Evolutionary conservation across 2,888 invertebrate species (phyloP).

Genomic region (Cylindroiulus punctatus): DNA sequence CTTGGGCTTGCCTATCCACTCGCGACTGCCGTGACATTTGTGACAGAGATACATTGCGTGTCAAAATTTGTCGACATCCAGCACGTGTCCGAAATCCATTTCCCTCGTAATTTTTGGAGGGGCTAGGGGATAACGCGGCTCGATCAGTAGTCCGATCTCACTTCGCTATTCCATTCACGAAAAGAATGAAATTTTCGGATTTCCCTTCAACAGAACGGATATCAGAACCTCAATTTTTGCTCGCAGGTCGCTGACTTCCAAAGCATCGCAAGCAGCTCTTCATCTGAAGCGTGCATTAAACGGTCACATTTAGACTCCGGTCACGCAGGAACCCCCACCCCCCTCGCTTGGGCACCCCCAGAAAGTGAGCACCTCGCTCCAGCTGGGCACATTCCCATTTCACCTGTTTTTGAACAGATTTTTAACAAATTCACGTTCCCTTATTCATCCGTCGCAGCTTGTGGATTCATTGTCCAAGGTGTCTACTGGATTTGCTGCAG

Average conservation of each 20-base stretch:
- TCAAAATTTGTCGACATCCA: constrained; percentile 28
- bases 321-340: constrained; percentile 22
- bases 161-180: constrained; percentile 34
- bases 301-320: constrained; percentile 30
- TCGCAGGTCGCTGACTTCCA: constrained; percentile 26
- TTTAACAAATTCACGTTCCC: neutral
- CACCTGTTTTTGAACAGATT: neutral
- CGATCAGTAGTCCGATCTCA: constrained; percentile 2
- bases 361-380: neutral
- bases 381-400: neutral
- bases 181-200: constrained; percentile 42
- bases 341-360: neutral
- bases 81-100: constrained; percentile 33
- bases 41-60: constrained; percentile 26
- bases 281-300: constrained; percentile 27
- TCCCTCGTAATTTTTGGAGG: neutral
- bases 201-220: constrained; percentile 34
- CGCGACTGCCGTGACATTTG: neutral
- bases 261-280: neutral
- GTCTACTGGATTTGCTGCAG: no score
- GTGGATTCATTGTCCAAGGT: neutral
- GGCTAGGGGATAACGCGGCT: neutral
- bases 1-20: neutral
- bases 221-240: constrained; percentile 37
- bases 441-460: neutral